phyloP scores from a whole-genome alignment of 2,888 invertebrate species.

The Pristionchus entomophagus region DNA sequence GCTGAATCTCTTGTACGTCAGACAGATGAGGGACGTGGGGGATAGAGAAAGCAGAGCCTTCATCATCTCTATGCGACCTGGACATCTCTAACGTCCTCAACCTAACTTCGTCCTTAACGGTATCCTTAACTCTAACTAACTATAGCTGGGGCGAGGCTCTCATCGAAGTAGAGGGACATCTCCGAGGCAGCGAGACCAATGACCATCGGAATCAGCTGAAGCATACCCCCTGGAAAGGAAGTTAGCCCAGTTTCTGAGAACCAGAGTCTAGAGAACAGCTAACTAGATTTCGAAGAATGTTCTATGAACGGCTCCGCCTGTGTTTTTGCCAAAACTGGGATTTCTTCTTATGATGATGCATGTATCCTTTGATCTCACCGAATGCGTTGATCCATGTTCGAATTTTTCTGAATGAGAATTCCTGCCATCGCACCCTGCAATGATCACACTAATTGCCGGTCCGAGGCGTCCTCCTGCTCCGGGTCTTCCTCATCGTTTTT shows the following conservation, averaged over 20 bases:
- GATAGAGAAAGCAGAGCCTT: too few species aligned
- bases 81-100: too few species aligned
- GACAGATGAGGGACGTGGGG: too few species aligned
- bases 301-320: not conserved
- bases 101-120: too few species aligned
- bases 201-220: conserved; percentile 42
- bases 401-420: not conserved
- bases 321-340: not conserved
- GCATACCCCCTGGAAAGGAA: not conserved
- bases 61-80: too few species aligned
- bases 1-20: too few species aligned
- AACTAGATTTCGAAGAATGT: not conserved
- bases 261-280: too few species aligned
- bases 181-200: conserved; percentile 33
- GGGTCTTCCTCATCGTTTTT: not conserved
- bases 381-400: conserved; percentile 15
- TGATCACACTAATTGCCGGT: conserved; percentile 29
- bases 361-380: conserved; percentile 34
- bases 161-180: conserved; percentile 44
- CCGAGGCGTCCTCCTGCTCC: not conserved
- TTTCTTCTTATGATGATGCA: not conserved
- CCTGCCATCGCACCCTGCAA: conserved; percentile 35
- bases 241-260: too few species aligned
- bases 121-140: conserved; percentile 27
- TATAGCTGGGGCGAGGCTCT: conserved; percentile 18